phyloP scores from a whole-genome alignment of 1,140 invertebrate species.

The Cydia splendana region DNA sequence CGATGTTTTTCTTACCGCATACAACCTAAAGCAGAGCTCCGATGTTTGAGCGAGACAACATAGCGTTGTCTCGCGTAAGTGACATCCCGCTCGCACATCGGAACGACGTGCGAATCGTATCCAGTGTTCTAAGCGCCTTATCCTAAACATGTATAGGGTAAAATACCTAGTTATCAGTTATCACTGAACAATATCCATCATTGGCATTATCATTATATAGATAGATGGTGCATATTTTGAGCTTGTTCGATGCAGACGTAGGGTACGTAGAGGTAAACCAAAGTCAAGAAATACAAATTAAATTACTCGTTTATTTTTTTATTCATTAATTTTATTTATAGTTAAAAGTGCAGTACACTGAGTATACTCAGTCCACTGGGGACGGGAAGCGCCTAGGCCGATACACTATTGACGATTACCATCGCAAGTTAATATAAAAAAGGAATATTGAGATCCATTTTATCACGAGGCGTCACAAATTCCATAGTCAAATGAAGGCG shows the following conservation, averaged over 20 bases:
- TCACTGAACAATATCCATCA: too few relatives aligned
- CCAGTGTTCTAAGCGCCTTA: too few relatives aligned
- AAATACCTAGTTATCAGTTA: too few relatives aligned
- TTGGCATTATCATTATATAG: too few relatives aligned
- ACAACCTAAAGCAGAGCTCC: not conserved
- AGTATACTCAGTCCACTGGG: slow-evolving; percentile 61
- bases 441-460: slow-evolving; percentile 70
- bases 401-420: not conserved
- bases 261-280: not conserved
- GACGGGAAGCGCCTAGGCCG: slow-evolving; percentile 48
- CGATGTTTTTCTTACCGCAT: slow-evolving; percentile 28
- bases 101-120: too few relatives aligned
- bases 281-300: slow-evolving; percentile 36
- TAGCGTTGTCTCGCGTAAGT: too few relatives aligned
- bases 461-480: slow-evolving; percentile 62
- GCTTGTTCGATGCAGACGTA: not conserved
- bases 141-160: too few relatives aligned
- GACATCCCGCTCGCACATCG: too few relatives aligned
- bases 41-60: too few relatives aligned
- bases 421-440: slow-evolving; percentile 39
- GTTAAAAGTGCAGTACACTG: slow-evolving; percentile 66
- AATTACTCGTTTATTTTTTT: slow-evolving; percentile 49
- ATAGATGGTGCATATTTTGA: too few relatives aligned
- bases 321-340: slow-evolving; percentile 73
- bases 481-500: slow-evolving; percentile 36